phyloP scores from a whole-genome alignment of 2,113 vertebrate genomes.

The Stomatorhinus ivindoensis region DNA sequence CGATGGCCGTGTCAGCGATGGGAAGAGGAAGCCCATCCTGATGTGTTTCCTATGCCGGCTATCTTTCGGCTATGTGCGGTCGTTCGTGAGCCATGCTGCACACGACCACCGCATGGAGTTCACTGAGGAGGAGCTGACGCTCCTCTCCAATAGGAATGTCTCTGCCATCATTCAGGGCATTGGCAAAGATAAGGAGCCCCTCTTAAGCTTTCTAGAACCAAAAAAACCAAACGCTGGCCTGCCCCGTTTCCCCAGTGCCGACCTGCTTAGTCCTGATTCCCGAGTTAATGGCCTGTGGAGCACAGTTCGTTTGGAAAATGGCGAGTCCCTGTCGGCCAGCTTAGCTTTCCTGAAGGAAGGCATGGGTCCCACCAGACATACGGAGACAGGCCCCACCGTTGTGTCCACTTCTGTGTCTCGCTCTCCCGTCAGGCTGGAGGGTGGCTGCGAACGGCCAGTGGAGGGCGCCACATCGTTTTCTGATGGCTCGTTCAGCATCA shows the following conservation, averaged over 20 bases:
- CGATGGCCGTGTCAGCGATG: conserved; percentile 97
- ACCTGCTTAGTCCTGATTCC: conserved; percentile 95
- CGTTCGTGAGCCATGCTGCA: conserved; percentile 99
- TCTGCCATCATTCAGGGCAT: conserved; percentile 99
- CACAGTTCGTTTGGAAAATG: conserved; percentile 91
- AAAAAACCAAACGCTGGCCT: conserved; percentile 98
- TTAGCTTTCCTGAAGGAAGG: conserved; percentile 95
- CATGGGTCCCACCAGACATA: conserved; percentile 76
- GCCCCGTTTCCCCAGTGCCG: conserved; percentile 96
- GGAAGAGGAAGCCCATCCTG: conserved; percentile 98
- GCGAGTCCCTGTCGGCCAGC: conserved; percentile 91
- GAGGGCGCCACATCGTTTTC: conserved; percentile 79
- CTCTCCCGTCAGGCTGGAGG: conserved; percentile 52
- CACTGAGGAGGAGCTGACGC: conserved; percentile 97
- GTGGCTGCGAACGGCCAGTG: not conserved
- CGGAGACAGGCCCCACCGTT: conserved; percentile 85
- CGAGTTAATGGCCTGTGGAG: conserved; percentile 95
- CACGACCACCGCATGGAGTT: conserved; percentile 99
- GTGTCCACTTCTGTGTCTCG: conserved; percentile 62
- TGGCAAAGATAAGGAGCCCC: conserved; percentile 99
- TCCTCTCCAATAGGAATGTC: conserved; percentile 94
- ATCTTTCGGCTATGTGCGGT: conserved; percentile 98
- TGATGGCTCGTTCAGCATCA: conserved; percentile 82
- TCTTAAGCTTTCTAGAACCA: conserved; percentile 99
- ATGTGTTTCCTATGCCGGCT: conserved; percentile 99